Percentiles rank a stretch among this genome's conserved stretches.
Conservation (phyloP, 2,888 invertebrate genomes). For the Epinotia ramella region DNA sequence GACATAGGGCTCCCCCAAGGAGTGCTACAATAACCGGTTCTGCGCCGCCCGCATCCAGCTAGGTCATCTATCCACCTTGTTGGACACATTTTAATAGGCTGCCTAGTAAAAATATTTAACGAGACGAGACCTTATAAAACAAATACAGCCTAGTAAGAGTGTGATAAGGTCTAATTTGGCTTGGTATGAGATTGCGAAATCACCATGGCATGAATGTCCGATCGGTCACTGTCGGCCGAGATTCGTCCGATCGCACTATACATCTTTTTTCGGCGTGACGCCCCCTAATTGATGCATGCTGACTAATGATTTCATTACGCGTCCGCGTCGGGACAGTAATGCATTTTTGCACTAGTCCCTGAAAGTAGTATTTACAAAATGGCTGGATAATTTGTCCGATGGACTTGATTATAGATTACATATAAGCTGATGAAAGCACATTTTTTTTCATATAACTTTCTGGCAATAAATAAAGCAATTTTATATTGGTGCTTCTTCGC, state of each 20-base stretch:
- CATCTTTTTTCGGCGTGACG: constrained; percentile 21
- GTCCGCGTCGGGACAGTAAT: neutral
- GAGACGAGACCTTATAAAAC: too few relatives aligned
- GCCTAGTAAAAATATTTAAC: too few relatives aligned
- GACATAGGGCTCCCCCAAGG: too few relatives aligned
- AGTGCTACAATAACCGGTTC: too few relatives aligned
- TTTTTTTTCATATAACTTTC: too few relatives aligned
- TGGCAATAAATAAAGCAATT: too few relatives aligned
- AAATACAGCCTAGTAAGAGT: too few relatives aligned
- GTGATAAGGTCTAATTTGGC: neutral
- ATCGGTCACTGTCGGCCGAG: constrained; percentile 38
- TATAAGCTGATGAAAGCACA: neutral
- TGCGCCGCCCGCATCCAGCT: too few relatives aligned
- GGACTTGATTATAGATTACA: neutral
- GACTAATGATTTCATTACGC: constrained; percentile 21
- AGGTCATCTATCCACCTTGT: too few relatives aligned
- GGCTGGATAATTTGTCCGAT: neutral
- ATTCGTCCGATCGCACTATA: constrained; percentile 21
- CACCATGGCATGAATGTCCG: neutral
- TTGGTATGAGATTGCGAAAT: neutral
- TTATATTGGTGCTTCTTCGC: too few relatives aligned
- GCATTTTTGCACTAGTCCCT: neutral
- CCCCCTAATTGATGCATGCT: constrained; percentile 28
- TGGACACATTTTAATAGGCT: too few relatives aligned
- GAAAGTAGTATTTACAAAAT: neutral